These are phyloP conservation scores for Nemotelus nigrinus DNA, from an alignment of 2,888 invertebrate genomes.

Conservation along the genomic window DNA sequence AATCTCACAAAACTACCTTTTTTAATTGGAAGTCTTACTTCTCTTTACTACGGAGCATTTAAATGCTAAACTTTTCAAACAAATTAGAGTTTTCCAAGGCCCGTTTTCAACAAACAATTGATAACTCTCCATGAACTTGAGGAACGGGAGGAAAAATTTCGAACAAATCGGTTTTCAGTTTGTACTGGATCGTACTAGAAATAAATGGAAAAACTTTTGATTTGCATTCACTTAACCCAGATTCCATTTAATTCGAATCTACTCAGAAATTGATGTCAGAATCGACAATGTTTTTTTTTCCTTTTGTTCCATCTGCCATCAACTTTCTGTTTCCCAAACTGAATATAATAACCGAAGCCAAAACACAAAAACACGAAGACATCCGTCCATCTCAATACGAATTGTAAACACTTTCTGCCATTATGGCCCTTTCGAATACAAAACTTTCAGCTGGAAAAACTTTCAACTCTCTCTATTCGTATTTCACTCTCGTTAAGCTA, in stretches of 20 bases:
- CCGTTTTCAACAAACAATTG: too few species aligned
- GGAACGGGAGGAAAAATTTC: too few species aligned
- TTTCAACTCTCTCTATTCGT: background rate
- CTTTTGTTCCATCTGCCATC: background rate
- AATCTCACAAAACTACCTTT: too few species aligned
- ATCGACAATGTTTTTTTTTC: background rate
- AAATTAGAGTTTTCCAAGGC: too few species aligned
- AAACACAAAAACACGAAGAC: background rate
- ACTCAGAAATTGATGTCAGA: background rate
- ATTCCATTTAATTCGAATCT: background rate
- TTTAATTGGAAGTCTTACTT: too few species aligned
- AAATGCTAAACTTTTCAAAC: too few species aligned
- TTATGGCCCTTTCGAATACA: background rate
- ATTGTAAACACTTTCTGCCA: background rate
- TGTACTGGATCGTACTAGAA: background rate
- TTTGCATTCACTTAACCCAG: constrained; percentile 39
- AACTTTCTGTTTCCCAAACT: background rate
- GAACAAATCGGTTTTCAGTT: background rate
- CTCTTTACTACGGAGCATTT: too few species aligned
- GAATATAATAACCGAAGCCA: background rate
- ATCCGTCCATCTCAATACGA: too few species aligned
- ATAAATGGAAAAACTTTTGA: constrained; percentile 40
- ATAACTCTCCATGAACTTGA: too few species aligned
- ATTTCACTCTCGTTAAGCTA: background rate
- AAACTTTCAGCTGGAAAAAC: background rate